Percentiles rank a stretch among this genome's conserved stretches.
Evolutionary conservation across 2,113 vertebrate genomes (phyloP).

Genomic region (Aphelocoma coerulescens): DNA sequence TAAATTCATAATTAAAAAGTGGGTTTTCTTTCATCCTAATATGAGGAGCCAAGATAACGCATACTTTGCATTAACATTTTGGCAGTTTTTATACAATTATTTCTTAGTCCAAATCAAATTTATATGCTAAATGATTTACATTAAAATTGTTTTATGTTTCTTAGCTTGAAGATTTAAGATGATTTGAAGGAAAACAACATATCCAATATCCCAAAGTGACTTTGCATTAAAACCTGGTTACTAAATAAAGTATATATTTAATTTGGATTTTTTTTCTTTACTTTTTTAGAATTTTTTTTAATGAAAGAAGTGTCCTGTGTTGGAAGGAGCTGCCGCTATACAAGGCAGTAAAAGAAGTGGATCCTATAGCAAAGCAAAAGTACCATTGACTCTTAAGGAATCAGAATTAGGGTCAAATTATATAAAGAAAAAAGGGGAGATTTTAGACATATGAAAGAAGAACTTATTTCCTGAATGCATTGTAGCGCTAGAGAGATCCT

Average conservation of each 20-base stretch:
- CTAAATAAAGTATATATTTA: neutral
- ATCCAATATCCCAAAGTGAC: conserved; percentile 10
- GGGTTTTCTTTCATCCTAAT: neutral
- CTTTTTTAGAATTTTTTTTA: neutral
- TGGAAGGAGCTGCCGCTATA: neutral
- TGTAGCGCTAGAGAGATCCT: neutral
- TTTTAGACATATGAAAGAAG: neutral
- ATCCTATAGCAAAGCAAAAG: neutral
- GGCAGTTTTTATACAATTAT: neutral
- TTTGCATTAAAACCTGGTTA: neutral
- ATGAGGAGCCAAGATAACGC: conserved; percentile 8
- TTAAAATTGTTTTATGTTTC: conserved; percentile 26
- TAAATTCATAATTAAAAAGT: conserved; percentile 32
- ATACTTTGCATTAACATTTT: neutral
- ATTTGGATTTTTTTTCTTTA: neutral
- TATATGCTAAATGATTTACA: conserved; percentile 14
- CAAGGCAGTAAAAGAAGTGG: neutral
- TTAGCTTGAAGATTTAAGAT: conserved; percentile 6
- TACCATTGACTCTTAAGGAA: neutral
- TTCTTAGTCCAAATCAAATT: conserved; percentile 24
- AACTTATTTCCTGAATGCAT: neutral
- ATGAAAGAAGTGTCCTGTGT: neutral
- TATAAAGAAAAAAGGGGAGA: neutral
- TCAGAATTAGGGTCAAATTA: neutral
- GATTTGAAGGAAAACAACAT: conserved; percentile 23